These are phyloP conservation scores for Tinamus guttatus DNA, from an alignment of 2,113 vertebrate genomes.

Conservation along the genomic window DNA sequence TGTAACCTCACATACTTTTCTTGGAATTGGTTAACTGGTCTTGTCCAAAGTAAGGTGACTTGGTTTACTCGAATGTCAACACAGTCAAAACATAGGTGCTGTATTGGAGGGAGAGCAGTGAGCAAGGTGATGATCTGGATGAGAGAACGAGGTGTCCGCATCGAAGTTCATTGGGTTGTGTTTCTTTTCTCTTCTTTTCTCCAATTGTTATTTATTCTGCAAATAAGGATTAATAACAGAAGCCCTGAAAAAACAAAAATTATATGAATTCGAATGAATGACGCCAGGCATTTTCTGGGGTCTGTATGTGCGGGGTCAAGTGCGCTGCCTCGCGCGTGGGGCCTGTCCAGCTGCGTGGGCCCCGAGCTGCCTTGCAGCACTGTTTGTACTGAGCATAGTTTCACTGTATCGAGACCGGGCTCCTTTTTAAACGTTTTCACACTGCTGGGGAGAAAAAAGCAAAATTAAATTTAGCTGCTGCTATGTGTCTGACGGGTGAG, in stretches of 20 bases:
- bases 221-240: neutral
- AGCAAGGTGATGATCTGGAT: neutral
- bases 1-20: neutral
- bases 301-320: neutral
- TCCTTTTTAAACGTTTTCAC: neutral
- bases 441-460: neutral
- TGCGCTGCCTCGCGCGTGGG: neutral
- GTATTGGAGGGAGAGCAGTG: neutral
- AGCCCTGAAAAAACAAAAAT: neutral
- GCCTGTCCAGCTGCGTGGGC: neutral
- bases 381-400: neutral
- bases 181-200: neutral
- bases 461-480: neutral
- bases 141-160: neutral
- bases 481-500: neutral
- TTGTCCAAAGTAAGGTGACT: neutral
- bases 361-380: neutral
- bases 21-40: neutral
- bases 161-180: neutral
- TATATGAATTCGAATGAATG: neutral
- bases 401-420: neutral
- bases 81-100: neutral
- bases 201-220: neutral
- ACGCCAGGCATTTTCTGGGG: neutral
- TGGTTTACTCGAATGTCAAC: neutral